phyloP scores from a whole-genome alignment of 2,888 invertebrate genomes.

The Stenurella melanura region DNA sequence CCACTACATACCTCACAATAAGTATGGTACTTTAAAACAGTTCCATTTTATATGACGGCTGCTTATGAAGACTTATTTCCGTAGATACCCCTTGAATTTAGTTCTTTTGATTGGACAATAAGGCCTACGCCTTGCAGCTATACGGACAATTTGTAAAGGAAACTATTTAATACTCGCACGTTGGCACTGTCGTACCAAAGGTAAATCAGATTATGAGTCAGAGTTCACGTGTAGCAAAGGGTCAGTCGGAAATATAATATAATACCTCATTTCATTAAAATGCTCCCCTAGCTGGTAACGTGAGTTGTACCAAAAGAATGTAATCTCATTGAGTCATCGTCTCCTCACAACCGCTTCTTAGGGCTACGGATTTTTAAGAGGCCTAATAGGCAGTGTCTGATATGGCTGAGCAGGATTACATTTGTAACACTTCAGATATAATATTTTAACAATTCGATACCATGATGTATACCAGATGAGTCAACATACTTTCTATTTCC shows the following conservation, averaged over 20 bases:
- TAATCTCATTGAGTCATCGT: conserved; percentile 16
- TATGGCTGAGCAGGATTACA: background rate
- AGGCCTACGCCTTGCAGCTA: too few relatives aligned
- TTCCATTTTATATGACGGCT: too few relatives aligned
- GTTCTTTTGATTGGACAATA: too few relatives aligned
- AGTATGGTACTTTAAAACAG: too few relatives aligned
- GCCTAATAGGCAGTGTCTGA: background rate
- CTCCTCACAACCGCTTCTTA: background rate
- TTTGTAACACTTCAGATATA: background rate
- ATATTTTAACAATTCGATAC: background rate
- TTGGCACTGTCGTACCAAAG: background rate
- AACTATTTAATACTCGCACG: too few relatives aligned
- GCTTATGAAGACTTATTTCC: too few relatives aligned
- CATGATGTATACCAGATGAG: background rate
- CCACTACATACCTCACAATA: too few relatives aligned
- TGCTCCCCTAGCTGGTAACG: conserved; percentile 4
- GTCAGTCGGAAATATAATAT: background rate
- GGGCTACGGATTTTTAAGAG: conserved; percentile 9
- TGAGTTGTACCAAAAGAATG: conserved; percentile 10
- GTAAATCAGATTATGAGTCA: background rate
- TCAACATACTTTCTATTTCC: background rate
- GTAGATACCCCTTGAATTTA: too few relatives aligned
- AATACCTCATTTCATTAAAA: conserved; percentile 9
- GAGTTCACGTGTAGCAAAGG: background rate
- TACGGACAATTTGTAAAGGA: too few relatives aligned